A percentile compares a stretch with the other conserved stretches of the same genome.
These are phyloP conservation scores for Pseudomyrmex gracilis DNA, from an alignment of 1,140 invertebrate genomes.

Conservation along the genomic window DNA sequence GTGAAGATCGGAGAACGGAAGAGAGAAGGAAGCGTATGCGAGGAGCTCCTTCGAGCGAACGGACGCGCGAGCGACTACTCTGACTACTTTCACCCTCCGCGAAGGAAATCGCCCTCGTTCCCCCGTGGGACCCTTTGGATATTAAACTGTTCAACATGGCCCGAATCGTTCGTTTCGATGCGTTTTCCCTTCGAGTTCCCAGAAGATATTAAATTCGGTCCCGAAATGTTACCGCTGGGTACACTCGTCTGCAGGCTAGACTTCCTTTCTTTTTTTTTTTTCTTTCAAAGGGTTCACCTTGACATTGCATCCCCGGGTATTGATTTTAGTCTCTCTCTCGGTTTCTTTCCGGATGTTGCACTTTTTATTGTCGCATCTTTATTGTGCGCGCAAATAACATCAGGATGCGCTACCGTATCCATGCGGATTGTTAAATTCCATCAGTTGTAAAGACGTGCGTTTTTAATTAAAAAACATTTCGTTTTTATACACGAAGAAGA, in stretches of 20 bases:
- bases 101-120: slow-evolving; percentile 66
- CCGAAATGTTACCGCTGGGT: slow-evolving; percentile 69
- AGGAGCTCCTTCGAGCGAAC: slow-evolving; percentile 67
- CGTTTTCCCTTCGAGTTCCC: slow-evolving; percentile 66
- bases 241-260: slow-evolving; percentile 37
- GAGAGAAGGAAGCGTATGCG: slow-evolving; percentile 20
- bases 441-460: neutral
- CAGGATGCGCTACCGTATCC: neutral
- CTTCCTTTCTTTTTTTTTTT: neutral
- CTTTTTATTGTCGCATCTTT: slow-evolving; percentile 22
- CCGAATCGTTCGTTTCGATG: slow-evolving; percentile 73
- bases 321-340: slow-evolving; percentile 34
- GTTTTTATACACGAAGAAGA: too few species aligned
- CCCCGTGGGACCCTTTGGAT: slow-evolving; percentile 62
- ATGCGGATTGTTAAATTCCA: neutral
- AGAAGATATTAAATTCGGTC: slow-evolving; percentile 73
- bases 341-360: slow-evolving; percentile 11
- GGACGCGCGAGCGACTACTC: slow-evolving; percentile 64
- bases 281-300: slow-evolving; percentile 38
- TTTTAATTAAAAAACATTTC: too few species aligned
- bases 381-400: too few species aligned
- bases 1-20: slow-evolving; percentile 52
- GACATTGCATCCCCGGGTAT: slow-evolving; percentile 36
- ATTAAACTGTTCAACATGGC: slow-evolving; percentile 75
- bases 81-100: slow-evolving; percentile 68